Evolutionary conservation across 2,113 vertebrate species (phyloP).

Genomic region (Semnopithecus entellus): DNA sequence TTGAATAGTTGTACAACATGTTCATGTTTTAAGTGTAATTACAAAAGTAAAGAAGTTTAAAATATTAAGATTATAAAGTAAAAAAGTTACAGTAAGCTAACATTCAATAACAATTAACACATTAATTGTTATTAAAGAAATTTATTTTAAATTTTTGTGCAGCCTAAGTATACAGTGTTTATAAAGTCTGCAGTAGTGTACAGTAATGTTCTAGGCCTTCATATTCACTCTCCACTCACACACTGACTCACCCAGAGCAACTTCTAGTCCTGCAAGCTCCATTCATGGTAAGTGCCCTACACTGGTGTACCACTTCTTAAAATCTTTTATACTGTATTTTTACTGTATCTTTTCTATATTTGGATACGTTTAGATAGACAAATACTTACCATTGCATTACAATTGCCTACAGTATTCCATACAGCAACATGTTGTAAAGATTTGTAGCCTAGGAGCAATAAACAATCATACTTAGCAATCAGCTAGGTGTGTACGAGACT

Average conservation of each 20-base stretch:
- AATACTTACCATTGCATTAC: not conserved
- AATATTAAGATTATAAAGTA: no score
- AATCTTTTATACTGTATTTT: not conserved
- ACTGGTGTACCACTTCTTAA: not conserved
- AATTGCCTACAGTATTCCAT: not conserved
- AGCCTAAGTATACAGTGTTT: not conserved
- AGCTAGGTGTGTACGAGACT: no score
- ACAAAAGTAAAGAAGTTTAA: no score
- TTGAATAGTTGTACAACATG: no score
- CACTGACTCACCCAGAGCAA: not conserved
- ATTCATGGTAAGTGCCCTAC: not conserved
- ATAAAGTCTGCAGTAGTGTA: not conserved
- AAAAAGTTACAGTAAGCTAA: no score
- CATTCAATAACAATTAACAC: no score
- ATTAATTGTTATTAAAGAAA: no score
- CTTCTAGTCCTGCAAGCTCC: not conserved
- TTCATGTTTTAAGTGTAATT: no score
- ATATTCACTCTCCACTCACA: not conserved
- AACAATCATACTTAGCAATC: no score
- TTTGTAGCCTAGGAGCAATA: no score
- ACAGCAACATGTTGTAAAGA: not conserved
- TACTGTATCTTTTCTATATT: not conserved
- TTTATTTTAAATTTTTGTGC: no score
- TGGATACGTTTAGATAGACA: not conserved
- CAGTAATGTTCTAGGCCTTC: no score